Evolutionary conservation across 64 coral and sea anemone genomes (phyloP).

Genomic region (Montipora cactus): DNA sequence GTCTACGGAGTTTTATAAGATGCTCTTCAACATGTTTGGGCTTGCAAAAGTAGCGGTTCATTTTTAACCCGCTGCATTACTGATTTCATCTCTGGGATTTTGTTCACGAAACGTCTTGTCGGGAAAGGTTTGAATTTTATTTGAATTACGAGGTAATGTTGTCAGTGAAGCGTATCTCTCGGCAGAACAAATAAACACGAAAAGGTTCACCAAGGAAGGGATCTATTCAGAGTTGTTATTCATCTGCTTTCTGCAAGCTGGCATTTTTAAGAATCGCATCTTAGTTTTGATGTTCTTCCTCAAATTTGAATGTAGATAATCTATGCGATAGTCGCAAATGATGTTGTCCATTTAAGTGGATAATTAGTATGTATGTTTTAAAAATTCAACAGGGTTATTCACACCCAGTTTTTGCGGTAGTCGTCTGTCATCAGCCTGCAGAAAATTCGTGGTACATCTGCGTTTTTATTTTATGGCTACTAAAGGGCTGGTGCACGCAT

Average conservation of each 20-base stretch:
- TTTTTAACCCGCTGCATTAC: background rate
- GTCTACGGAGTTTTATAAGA: background rate
- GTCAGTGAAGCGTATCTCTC: background rate
- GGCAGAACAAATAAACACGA: background rate
- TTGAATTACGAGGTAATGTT: slow-evolving; percentile 17
- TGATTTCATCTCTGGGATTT: background rate
- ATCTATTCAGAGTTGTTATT: background rate
- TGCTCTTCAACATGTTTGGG: background rate
- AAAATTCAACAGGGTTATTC: slow-evolving; percentile 1
- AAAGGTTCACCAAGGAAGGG: too few relatives aligned
- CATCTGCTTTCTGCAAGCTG: background rate
- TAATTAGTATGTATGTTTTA: slow-evolving; percentile 22
- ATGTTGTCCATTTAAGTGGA: slow-evolving; percentile 25
- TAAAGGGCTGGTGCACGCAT: background rate
- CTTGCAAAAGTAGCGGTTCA: background rate
- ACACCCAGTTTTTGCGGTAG: slow-evolving; percentile 5
- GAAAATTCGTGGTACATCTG: background rate
- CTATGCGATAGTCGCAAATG: background rate
- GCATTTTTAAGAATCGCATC: background rate
- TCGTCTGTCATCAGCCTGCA: background rate
- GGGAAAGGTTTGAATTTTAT: slow-evolving; percentile 18
- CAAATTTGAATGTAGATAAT: background rate
- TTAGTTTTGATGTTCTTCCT: too few relatives aligned
- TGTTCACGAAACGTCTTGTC: background rate
- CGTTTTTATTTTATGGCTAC: background rate